Evolutionary conservation across 2,888 invertebrate genomes (phyloP).

Genomic region (Clepsis dumicolana): DNA sequence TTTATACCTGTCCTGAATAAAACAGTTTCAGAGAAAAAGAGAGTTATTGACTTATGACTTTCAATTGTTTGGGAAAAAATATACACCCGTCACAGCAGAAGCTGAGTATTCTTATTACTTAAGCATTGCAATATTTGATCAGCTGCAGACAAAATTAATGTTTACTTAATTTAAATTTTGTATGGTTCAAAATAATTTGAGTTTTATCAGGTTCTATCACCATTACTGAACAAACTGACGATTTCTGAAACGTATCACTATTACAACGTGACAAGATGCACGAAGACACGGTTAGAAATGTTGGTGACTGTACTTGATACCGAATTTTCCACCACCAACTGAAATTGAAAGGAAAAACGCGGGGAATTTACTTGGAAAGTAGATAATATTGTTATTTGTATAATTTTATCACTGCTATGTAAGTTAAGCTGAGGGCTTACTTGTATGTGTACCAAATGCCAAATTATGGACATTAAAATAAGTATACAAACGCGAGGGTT

Average conservation of each 20-base stretch:
- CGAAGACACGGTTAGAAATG: neutral
- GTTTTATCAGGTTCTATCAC: too few relatives aligned
- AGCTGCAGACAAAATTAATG: neutral
- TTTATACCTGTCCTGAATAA: too few relatives aligned
- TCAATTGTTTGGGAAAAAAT: too few relatives aligned
- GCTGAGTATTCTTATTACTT: too few relatives aligned
- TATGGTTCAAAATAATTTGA: too few relatives aligned
- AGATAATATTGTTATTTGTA: neutral
- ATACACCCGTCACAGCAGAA: too few relatives aligned
- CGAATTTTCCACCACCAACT: neutral
- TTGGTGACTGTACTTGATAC: neutral
- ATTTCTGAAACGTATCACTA: neutral
- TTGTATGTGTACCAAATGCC: conserved; percentile 1
- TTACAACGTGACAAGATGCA: neutral
- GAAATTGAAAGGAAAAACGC: neutral
- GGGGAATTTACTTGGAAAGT: neutral
- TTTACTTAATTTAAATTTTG: too few relatives aligned
- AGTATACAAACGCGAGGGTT: neutral
- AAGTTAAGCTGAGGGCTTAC: neutral
- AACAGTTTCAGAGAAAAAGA: too few relatives aligned
- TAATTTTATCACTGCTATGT: neutral
- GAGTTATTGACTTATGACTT: too few relatives aligned
- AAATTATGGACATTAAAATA: neutral
- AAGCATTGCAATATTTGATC: neutral
- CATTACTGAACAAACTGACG: too few relatives aligned